Evolutionary conservation across 2,797 vertebrate species (phyloP).

Genomic region (Sebastes goodei): DNA sequence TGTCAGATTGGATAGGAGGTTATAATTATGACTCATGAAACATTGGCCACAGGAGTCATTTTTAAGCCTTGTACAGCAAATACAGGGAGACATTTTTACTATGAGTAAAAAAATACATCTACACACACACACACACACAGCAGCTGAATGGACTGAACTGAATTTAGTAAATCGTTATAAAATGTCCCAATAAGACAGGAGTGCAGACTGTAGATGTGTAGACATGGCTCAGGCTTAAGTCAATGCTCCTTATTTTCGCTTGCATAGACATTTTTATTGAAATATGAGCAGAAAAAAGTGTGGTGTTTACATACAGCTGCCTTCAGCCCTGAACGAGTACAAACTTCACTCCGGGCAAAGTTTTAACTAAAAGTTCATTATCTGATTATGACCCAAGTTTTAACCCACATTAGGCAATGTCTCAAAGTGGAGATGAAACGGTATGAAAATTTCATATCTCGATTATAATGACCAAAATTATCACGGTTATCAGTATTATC

Average conservation of each 20-base stretch:
- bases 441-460: no score
- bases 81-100: neutral
- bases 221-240: neutral
- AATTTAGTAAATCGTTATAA: neutral
- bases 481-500: no score
- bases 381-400: conserved; percentile 6
- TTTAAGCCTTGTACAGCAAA: neutral
- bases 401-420: neutral
- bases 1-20: conserved; percentile 35
- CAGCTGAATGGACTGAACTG: neutral
- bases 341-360: neutral
- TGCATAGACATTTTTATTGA: neutral
- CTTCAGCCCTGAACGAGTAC: no score
- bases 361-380: neutral
- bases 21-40: conserved; percentile 50
- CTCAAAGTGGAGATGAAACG: no score
- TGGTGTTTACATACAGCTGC: no score
- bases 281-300: neutral
- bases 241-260: neutral
- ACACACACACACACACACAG: neutral
- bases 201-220: neutral
- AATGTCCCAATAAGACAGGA: neutral
- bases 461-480: no score
- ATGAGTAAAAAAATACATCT: neutral
- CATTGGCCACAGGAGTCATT: conserved; percentile 14